Percentiles rank a stretch among this genome's conserved stretches.
Evolutionary conservation across 2,797 vertebrate genomes (phyloP).

Genomic region (Calcarius lapponicus): DNA sequence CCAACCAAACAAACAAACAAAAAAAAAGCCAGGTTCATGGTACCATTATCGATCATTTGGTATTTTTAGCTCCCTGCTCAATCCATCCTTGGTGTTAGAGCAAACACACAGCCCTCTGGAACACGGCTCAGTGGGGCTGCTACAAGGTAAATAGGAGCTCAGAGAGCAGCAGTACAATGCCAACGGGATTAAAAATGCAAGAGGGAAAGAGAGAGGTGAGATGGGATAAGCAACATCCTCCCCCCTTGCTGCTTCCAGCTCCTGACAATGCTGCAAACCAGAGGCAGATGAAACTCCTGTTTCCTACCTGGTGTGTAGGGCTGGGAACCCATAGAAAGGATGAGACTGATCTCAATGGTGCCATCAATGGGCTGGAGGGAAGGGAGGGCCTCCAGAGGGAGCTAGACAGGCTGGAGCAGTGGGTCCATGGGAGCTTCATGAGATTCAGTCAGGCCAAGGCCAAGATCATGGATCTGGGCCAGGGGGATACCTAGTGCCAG

Average conservation of each 20-base stretch:
- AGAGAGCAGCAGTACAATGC: background rate
- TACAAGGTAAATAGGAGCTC: background rate
- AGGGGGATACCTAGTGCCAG: background rate
- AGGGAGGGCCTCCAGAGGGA: background rate
- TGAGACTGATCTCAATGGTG: background rate
- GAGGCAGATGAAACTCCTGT: background rate
- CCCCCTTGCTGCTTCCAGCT: background rate
- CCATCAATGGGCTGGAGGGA: rapidly evolving
- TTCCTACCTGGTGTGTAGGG: background rate
- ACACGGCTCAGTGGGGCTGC: background rate
- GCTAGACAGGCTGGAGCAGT: background rate
- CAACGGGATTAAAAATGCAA: background rate
- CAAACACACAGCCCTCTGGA: background rate
- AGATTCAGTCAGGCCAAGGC: background rate
- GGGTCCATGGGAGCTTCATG: background rate
- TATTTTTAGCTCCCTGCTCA: conserved; percentile 71
- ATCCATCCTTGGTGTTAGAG: conserved; percentile 12
- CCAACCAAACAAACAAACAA: too few relatives aligned
- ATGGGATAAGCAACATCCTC: background rate
- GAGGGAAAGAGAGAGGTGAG: background rate
- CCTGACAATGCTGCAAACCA: background rate
- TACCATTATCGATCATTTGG: background rate
- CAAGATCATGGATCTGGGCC: background rate
- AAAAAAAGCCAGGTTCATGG: background rate
- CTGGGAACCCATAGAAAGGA: background rate